Evolutionary conservation across 2,797 vertebrate genomes (phyloP).

Genomic region (Cuculus canorus): DNA sequence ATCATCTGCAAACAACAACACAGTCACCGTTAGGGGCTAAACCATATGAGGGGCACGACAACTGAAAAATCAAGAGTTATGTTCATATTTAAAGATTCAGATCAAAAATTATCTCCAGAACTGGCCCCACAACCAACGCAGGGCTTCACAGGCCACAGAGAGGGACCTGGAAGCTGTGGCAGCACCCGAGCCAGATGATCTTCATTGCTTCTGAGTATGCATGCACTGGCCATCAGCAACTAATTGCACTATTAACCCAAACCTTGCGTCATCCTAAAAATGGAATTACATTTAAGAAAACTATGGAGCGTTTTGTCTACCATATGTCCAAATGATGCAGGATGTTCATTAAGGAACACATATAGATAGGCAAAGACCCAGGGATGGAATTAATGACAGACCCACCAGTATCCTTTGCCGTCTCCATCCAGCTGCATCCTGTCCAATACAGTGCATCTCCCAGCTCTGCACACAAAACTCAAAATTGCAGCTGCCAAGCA

Average conservation of each 20-base stretch:
- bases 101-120: not conserved
- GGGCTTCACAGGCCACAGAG: rapidly evolving
- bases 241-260: not conserved
- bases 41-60: rapidly evolving
- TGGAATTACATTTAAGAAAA: not conserved
- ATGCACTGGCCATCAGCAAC: not conserved
- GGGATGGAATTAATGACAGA: not conserved
- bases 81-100: not conserved
- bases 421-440: not conserved
- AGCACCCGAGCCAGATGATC: not conserved
- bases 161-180: not conserved
- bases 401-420: not conserved
- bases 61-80: not conserved
- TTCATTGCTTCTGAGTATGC: not conserved
- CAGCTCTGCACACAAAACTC: not conserved
- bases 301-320: rapidly evolving
- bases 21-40: not conserved
- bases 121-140: not conserved
- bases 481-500: not conserved
- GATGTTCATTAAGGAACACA: not conserved
- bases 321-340: not conserved
- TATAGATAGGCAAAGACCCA: not conserved
- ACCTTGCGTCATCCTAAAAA: not conserved
- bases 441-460: not conserved
- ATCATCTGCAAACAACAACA: slow-evolving; percentile 85